Evolutionary conservation across 2,888 invertebrate genomes (phyloP), one percentile per base, ranked within the genome.

Genomic region (Melieria picta): DNA sequence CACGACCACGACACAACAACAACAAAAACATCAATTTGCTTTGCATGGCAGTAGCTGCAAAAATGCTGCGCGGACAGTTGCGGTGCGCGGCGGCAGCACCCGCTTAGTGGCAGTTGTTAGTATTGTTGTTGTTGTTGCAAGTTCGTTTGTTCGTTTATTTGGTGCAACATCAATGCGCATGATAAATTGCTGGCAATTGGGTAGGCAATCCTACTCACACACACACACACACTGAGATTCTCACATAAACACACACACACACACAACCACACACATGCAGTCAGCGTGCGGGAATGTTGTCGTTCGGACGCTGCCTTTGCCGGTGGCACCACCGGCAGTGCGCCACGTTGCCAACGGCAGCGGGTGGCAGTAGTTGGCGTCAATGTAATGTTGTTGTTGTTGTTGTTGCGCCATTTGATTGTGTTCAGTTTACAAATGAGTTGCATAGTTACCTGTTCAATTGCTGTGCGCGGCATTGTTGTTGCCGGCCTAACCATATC

Each of bases 391-490:
- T 47, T 7, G 7, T 5, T 46, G n/a, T 47, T 47, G 48, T n/a
- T 43, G 47, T 13, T 47, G 42, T 16, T 69, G 69, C 69, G 13
- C 16, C 16, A 4, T 65, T 64, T 65, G 43, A 46, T 48, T 47
- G 64, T 78, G 79, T 78, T 76, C 78, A 78, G 78, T 77, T 80
- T 80, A 80, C 79, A 80, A 80, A 80, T 80, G 80, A 79, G 78
- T 80, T 63, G 64, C 16, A 58, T 50, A 65, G 60, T 79, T 55
- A 13, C 77, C 75, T 77, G 48, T 16, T 42, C 65, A 55, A 13
- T 43, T 55, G 45, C 11, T 61, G 46, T 43, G 16, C 3, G 7
- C 13, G 50, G 7, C 50, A 30, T 30, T 30, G 30, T 30, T 30
- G 30, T 30, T 30, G 30, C 30, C 30, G 30, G 30, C 30, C 30